Evolutionary conservation across 2,888 invertebrate species (phyloP).

Genomic region (Hetaerina titia): DNA sequence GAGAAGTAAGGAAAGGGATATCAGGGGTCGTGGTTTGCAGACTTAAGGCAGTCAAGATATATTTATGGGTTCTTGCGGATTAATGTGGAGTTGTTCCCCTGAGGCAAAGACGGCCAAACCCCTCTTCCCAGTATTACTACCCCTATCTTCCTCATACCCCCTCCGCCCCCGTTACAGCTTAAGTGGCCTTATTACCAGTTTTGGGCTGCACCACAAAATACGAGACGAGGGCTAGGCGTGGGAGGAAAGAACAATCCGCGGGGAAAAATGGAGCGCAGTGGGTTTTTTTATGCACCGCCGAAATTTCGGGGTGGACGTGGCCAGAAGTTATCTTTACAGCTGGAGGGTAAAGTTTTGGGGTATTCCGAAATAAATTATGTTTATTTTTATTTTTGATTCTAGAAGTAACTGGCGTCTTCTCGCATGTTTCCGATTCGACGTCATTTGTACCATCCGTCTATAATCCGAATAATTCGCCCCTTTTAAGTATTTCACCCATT

Average conservation of each 20-base stretch:
- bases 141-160: background rate
- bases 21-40: background rate
- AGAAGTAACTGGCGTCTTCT: no score
- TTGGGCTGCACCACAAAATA: background rate
- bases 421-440: no score
- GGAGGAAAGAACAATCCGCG: background rate
- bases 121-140: background rate
- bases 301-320: background rate
- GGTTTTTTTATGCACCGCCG: background rate
- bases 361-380: no score
- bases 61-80: conserved; percentile 39
- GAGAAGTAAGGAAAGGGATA: background rate
- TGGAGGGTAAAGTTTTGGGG: no score
- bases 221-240: background rate
- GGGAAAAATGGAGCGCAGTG: background rate
- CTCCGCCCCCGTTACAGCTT: background rate
- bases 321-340: background rate
- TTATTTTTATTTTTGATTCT: no score
- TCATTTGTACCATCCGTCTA: no score
- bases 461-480: no score
- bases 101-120: background rate
- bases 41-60: conserved; percentile 35
- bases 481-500: no score
- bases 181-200: background rate
- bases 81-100: background rate